Evolutionary conservation across 2,888 invertebrate genomes (phyloP).

Genomic region (Nephrocerus scutellatus): DNA sequence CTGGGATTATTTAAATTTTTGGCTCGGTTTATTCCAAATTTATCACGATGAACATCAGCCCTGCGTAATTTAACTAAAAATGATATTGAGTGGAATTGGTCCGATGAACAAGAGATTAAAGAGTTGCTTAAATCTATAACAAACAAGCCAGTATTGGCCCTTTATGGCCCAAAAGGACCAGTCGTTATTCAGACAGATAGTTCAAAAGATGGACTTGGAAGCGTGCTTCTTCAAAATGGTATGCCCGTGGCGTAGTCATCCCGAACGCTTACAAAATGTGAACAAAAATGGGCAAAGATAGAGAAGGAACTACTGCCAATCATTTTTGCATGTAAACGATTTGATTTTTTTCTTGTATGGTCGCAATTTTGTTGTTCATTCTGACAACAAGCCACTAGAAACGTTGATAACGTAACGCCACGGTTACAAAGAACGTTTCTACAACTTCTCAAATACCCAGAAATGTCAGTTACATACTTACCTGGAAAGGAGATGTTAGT

Average conservation of each 20-base stretch:
- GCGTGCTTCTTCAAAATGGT: slow-evolving; percentile 14
- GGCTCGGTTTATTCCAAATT: slow-evolving; percentile 11
- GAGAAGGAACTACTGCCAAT: slow-evolving; percentile 25
- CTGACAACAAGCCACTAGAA: slow-evolving; percentile 35
- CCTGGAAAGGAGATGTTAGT: slow-evolving; percentile 9
- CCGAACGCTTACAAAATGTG: slow-evolving; percentile 25
- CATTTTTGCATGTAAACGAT: too few relatives aligned
- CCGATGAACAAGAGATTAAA: slow-evolving; percentile 13
- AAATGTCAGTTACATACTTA: slow-evolving; percentile 10
- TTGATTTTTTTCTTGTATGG: too few relatives aligned
- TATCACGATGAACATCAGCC: slow-evolving; percentile 14
- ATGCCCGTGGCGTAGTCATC: slow-evolving; percentile 26
- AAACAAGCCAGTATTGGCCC: slow-evolving; percentile 12
- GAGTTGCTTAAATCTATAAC: slow-evolving; percentile 15
- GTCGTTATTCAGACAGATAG: slow-evolving; percentile 20
- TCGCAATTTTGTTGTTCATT: slow-evolving; percentile 28
- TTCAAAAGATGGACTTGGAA: slow-evolving; percentile 20
- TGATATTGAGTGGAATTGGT: slow-evolving; percentile 14
- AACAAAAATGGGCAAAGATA: slow-evolving; percentile 23
- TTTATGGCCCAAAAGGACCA: slow-evolving; percentile 14
- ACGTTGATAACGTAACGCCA: slow-evolving; percentile 3
- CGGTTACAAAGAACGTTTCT: slow-evolving; percentile 5
- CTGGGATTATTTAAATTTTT: slow-evolving; percentile 20
- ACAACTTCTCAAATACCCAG: slow-evolving; percentile 5
- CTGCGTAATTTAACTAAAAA: slow-evolving; percentile 18